Conservation (phyloP, 2,888 invertebrate genomes). For the Parapristionchus giblindavisi region DNA sequence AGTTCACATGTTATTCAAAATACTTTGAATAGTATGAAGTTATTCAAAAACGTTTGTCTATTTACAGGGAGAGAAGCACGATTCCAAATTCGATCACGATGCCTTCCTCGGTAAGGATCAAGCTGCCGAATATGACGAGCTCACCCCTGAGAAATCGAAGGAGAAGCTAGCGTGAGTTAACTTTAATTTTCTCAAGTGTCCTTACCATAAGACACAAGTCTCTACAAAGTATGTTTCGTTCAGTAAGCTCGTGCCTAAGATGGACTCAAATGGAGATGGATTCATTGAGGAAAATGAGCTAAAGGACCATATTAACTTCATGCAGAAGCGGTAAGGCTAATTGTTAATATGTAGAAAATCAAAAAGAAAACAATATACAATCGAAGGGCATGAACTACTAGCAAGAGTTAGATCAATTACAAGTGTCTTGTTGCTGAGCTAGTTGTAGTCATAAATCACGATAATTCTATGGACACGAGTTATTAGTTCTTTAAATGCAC, state of each 20-base stretch:
- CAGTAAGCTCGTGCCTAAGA: slow-evolving; percentile 90
- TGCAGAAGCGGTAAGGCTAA: slow-evolving; percentile 77
- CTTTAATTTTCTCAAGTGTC: neutral
- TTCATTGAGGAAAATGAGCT: slow-evolving; percentile 86
- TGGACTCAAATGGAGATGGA: slow-evolving; percentile 86
- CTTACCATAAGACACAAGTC: neutral
- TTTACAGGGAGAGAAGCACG: slow-evolving; percentile 70
- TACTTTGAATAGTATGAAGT: neutral
- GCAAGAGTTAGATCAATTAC: too few species aligned
- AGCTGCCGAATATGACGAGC: slow-evolving; percentile 90
- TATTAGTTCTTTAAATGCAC: too few species aligned
- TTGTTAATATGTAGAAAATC: too few species aligned
- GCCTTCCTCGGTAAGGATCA: slow-evolving; percentile 92
- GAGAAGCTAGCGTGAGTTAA: slow-evolving; percentile 77
- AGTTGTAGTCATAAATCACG: too few species aligned
- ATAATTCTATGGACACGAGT: too few species aligned
- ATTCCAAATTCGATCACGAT: slow-evolving; percentile 93
- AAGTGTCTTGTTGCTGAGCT: too few species aligned
- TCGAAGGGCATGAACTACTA: too few species aligned
- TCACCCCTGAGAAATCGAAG: slow-evolving; percentile 93
- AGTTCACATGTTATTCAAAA: neutral
- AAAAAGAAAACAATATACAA: too few species aligned
- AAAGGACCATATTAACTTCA: slow-evolving; percentile 93
- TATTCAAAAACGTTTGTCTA: neutral
- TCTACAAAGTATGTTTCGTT: slow-evolving; percentile 57